Evolutionary conservation across 2,797 vertebrate species (phyloP).

Genomic region (Botia kubotai): DNA sequence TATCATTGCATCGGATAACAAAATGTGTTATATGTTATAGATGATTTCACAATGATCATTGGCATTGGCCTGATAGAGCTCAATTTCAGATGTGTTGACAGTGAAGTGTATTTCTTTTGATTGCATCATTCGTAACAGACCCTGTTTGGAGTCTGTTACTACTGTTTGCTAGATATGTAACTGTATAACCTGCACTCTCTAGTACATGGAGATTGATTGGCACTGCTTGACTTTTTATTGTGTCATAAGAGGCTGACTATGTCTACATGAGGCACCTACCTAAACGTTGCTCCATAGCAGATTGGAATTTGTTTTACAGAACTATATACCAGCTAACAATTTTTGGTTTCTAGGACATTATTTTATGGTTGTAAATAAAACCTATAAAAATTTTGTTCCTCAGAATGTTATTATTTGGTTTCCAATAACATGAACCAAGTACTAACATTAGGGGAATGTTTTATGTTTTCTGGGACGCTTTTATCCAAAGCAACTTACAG

Average conservation of each 20-base stretch:
- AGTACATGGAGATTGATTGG: not conserved
- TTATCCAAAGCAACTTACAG: too few relatives aligned
- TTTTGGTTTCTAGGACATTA: too few relatives aligned
- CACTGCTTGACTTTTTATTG: conserved; percentile 6
- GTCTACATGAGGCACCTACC: not conserved
- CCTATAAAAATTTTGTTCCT: too few relatives aligned
- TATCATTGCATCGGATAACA: too few relatives aligned
- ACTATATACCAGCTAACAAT: too few relatives aligned
- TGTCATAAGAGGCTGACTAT: not conserved
- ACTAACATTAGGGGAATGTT: too few relatives aligned
- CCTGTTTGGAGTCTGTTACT: not conserved
- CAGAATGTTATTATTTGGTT: too few relatives aligned
- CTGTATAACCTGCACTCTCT: conserved; percentile 1
- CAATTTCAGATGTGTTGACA: not conserved
- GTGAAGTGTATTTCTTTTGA: not conserved
- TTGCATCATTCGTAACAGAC: conserved; percentile 10
- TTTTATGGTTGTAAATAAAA: too few relatives aligned
- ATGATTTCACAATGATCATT: not conserved
- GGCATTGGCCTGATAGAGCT: not conserved
- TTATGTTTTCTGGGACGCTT: too few relatives aligned
- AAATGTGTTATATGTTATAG: too few relatives aligned
- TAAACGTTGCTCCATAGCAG: not conserved
- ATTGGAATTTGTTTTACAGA: not conserved
- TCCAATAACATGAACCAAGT: too few relatives aligned
- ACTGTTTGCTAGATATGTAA: not conserved